Base-by-base conservation (phyloP, 2,113 vertebrate species). In the Heterochromis multidens region DNA sequence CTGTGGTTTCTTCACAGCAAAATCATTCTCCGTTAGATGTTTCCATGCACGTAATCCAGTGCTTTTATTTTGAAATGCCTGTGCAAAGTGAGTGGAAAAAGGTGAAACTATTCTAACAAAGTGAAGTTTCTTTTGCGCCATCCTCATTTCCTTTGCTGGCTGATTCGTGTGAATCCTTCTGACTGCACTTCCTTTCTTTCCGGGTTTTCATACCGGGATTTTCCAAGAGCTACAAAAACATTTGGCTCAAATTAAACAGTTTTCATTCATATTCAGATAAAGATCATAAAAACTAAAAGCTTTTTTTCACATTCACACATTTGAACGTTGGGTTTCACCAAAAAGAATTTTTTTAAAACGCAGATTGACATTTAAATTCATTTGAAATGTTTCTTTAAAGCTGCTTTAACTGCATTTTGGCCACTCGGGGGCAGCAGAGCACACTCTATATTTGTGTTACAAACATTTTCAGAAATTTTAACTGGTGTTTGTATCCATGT, bases 21-120 rank as follows among this genome's bases (percentile, higher is more conserved):
- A 14, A 74, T 74, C 27, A 52, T 74, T 33, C 49, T 52, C 37
- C 31, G 40, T 3, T 14, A 14, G 40, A 43, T 14, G 13, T 12
- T 43, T 77, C 33, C 90, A 88, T 89, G 87, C 89, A 81, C 14
- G 19, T 84, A 40, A 35, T 60, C 40, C 33, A 1, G 62, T 46
- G 62, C 61, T 61, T 80, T 88, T 80, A 63, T 72, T 86, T 83
- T 79, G 40, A 85, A 86, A 80, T 52, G 27, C 46, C 19, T 74
- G 70, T n/a, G 70, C 27, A 31, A 52, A 31, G 67, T 74, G 25
- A 25, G 67, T 23, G 70, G 37, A 60, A 29, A 60, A 81, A 65
- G 19, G n/a, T 85, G 78, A 76, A 46, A 33, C 21, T 14, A 23
- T 81, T 90, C 84, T 88, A 65, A 79, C 83, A 61, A 62, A 76